Base-by-base conservation (phyloP, 1,140 invertebrate species). In the Panulirus ornatus region DNA sequence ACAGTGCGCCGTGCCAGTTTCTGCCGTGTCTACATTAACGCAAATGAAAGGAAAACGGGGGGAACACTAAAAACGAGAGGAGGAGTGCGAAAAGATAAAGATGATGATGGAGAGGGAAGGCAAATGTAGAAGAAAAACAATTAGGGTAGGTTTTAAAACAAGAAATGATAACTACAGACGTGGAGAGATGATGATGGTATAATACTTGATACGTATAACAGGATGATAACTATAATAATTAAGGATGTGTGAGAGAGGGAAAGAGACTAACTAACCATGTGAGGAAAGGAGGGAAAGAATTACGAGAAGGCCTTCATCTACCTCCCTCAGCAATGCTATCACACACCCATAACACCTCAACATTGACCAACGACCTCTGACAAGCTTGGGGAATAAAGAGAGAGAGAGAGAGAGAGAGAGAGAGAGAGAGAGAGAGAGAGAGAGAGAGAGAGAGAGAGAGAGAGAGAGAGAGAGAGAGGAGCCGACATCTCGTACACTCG, bases 371-470 rank as follows among this genome's bases (percentile, higher is more conserved):
- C n/a, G n/a, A n/a, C n/a, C n/a, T n/a, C n/a, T n/a, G n/a, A n/a
- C n/a, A n/a, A n/a, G n/a, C n/a, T n/a, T n/a, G 44, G 44, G 44
- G 14, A 47, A 14, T 47, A 47, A 47, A 6, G 44, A 6, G 5
- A 47, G 5, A 47, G 44, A 6, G 5, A 47, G 44, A 47, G 73
- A 42, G 44, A 76, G 44, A 42, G 44, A 40, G 30, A 34, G 71
- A 36, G 71, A 75, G 16, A 75, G 71, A 75, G 71, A 75, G 71
- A 75, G 34, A 75, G 71, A 75, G 71, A 75, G 71, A 75, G 71
- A 75, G 71, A 75, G 27, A 36, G 30, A 75, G 71, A 75, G 71
- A 75, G 34, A 70, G 16, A 70, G 70, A 5, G 70, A 73, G 70
- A 73, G 70, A 73, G 70, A 73, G 70, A 73, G 70, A 73, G n/a